phyloP scores from a whole-genome alignment of 2,797 vertebrate species.

The Apogon hyalosoma region DNA sequence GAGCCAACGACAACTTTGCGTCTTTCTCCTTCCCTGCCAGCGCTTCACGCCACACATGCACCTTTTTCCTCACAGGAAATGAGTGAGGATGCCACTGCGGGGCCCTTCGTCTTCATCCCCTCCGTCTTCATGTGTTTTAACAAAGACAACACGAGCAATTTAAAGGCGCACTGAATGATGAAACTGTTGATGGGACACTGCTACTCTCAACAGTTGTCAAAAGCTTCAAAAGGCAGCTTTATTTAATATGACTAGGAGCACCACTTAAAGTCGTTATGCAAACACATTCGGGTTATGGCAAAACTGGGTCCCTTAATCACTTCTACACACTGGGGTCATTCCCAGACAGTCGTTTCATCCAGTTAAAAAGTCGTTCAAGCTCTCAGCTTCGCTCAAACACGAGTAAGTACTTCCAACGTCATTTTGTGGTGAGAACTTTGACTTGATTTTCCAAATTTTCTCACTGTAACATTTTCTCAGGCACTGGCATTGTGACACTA shows the following conservation, averaged over 20 bases:
- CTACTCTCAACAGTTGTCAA: conserved; percentile 51
- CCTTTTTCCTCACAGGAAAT: conserved; percentile 24
- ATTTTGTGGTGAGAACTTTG: conserved; percentile 57
- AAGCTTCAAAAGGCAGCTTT: conserved; percentile 55
- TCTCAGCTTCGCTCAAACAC: conserved; percentile 54
- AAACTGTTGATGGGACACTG: conserved; percentile 16
- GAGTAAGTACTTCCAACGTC: conserved; percentile 66
- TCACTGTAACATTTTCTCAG: conserved; percentile 72
- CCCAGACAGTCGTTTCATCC: conserved; percentile 77
- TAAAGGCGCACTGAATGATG: conserved; percentile 14
- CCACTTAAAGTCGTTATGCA: conserved; percentile 63
- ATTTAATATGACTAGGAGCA: conserved; percentile 60
- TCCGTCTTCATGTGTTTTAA: conserved; percentile 28
- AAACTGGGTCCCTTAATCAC: conserved; percentile 74
- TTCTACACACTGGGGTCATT: conserved; percentile 77
- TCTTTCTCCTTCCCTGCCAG: conserved; percentile 54
- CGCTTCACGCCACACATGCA: conserved; percentile 15
- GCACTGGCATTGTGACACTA: conserved; percentile 48
- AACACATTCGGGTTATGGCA: conserved; percentile 73
- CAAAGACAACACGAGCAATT: conserved; percentile 30
- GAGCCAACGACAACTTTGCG: conserved; percentile 68
- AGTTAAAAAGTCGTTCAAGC: conserved; percentile 69
- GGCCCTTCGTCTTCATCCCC: conserved; percentile 40
- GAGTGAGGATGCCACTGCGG: conserved; percentile 29
- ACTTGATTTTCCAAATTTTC: conserved; percentile 74